These are phyloP conservation scores for Drosophila barbarae DNA, from an alignment of 2,888 invertebrate species.

Conservation along the genomic window DNA sequence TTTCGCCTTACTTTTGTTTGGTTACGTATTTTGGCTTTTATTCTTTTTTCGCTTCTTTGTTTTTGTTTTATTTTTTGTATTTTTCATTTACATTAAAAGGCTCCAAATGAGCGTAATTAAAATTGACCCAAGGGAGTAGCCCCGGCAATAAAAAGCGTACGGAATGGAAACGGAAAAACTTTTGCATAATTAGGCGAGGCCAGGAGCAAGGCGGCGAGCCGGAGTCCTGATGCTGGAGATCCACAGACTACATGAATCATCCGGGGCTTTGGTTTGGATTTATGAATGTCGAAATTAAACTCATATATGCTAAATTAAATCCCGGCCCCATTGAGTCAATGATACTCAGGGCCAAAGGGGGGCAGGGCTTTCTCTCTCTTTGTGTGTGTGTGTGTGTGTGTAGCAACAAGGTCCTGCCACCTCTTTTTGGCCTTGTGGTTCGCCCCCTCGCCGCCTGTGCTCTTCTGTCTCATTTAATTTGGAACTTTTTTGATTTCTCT, in stretches of 20 bases:
- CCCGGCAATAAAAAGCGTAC: slow-evolving; percentile 33
- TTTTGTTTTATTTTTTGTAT: slow-evolving; percentile 24
- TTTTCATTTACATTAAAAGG: slow-evolving; percentile 58
- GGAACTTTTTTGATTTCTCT: slow-evolving; percentile 65
- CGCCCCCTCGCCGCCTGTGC: background rate
- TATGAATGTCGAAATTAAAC: slow-evolving; percentile 43
- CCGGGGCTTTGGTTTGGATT: slow-evolving; percentile 32
- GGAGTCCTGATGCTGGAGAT: background rate
- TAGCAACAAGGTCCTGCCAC: slow-evolving; percentile 30
- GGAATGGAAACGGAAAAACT: slow-evolving; percentile 32
- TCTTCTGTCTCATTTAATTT: slow-evolving; percentile 58
- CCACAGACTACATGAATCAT: slow-evolving; percentile 30
- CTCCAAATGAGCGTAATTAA: slow-evolving; percentile 71
- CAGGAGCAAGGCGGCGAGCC: background rate
- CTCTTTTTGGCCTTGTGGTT: slow-evolving; percentile 16
- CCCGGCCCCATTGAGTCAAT: slow-evolving; percentile 36
- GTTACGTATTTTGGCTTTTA: slow-evolving; percentile 20
- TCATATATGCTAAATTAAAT: slow-evolving; percentile 57
- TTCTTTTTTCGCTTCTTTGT: slow-evolving; percentile 38
- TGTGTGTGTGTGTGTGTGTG: slow-evolving; percentile 10
- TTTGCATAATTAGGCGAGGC: slow-evolving; percentile 43
- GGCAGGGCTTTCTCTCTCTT: background rate
- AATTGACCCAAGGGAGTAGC: slow-evolving; percentile 67
- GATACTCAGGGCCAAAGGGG: slow-evolving; percentile 34
- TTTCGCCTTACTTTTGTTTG: slow-evolving; percentile 21